Base-by-base conservation (phyloP, 2,797 vertebrate species). In the Alca torda region DNA sequence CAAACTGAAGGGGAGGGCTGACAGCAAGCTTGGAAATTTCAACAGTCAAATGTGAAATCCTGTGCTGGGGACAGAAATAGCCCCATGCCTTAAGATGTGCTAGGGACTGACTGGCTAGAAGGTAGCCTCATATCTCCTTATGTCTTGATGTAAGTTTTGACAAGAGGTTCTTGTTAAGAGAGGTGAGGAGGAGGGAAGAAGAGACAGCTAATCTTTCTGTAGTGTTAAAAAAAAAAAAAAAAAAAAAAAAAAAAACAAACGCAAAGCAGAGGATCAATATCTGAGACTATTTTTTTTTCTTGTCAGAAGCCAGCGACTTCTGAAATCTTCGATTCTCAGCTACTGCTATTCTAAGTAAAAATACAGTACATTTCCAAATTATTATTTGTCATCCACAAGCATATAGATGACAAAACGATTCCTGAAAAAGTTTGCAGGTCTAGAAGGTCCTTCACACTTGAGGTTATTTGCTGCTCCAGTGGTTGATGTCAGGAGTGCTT, bases 81-180 rank as follows among this genome's bases (percentile, higher is more conserved):
- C 4, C 9, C 10, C 30, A 14, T 43, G 24, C 8, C 18, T 56
- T 68, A 61, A 61, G 35, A 43, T 11, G 6, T 26, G 13, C 9
- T 20, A 31, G 26, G 24, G 9, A 43, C 25, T 56, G 25, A 13
- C 11, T 48, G 23, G 9, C 9, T 59, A 53, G 30, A 64, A 2
- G 0, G 31, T 30, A 41, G 19, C 5, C 19, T 72, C 5, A 1
- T 64, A 28, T 31, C 12, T 46, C 18, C 19, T 65, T 39, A 4
- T 33, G 23, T 15, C 16, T 65, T 68, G 25, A 41, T 73, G 10
- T 4, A 61, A 45, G 14, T 16, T 78, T 83, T 57, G 30, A 60
- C 20, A 50, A n/a, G 19, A 61, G 0, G 0, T 1, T 60, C 30
- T 46, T 45, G 11, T 39, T 60, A 41, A 65, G 10, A 74, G 33